Evolutionary conservation across 2,113 vertebrate species (phyloP).

Genomic region (Pteronura brasiliensis): DNA sequence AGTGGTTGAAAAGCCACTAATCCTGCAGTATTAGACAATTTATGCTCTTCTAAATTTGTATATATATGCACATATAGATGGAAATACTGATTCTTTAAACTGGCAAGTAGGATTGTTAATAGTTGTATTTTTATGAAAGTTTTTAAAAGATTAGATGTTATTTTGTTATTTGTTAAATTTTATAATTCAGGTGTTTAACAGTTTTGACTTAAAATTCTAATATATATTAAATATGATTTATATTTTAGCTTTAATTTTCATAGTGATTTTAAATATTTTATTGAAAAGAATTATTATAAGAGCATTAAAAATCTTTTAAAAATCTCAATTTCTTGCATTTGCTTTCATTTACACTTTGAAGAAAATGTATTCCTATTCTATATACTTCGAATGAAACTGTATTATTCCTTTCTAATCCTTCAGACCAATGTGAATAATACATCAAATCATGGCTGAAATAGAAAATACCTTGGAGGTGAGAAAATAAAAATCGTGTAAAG

Average conservation of each 20-base stretch:
- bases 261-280: neutral
- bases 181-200: neutral
- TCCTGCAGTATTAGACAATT: neutral
- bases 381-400: neutral
- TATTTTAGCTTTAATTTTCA: neutral
- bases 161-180: neutral
- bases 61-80: neutral
- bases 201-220: neutral
- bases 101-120: neutral
- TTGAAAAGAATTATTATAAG: neutral
- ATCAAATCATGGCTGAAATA: neutral
- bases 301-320: neutral
- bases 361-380: neutral
- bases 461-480: neutral
- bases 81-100: neutral
- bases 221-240: neutral
- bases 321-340: neutral
- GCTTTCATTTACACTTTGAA: slow-evolving; percentile 3
- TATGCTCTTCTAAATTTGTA: neutral
- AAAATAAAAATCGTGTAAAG: neutral
- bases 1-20: neutral
- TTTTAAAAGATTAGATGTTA: neutral
- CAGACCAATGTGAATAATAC: neutral
- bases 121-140: neutral
- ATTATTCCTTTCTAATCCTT: neutral